Conservation (phyloP, 2,888 invertebrate species). For the Tenthredo mesomela region DNA sequence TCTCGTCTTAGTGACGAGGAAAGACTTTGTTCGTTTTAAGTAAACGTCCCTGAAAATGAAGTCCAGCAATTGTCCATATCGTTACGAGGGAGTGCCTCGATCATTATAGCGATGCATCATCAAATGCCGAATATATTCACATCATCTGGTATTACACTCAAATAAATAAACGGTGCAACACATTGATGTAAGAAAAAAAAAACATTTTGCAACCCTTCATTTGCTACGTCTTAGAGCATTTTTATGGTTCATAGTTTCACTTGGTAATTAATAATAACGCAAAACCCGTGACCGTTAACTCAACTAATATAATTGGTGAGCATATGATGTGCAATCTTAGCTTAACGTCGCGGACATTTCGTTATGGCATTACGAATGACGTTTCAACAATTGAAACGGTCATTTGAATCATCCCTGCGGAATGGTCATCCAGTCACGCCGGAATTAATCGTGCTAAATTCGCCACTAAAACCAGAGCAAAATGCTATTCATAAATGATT, state of each 20-base stretch:
- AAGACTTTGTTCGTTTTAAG: background rate
- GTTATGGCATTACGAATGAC: constrained; percentile 1
- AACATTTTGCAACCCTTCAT: background rate
- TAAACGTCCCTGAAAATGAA: background rate
- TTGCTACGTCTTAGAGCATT: too few relatives aligned
- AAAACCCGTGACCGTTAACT: background rate
- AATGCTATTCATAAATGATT: background rate
- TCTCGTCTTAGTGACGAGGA: constrained; percentile 33
- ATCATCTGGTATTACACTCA: background rate
- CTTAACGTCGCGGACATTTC: background rate
- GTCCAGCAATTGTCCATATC: background rate
- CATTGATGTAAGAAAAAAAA: background rate
- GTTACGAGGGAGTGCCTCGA: background rate
- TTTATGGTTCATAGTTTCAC: constrained; percentile 13
- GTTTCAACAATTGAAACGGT: background rate
- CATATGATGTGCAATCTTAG: constrained; percentile 28
- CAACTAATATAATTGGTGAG: constrained; percentile 5
- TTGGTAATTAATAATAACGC: constrained; percentile 28
- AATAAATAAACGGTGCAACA: background rate
- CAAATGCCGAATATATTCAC: background rate
- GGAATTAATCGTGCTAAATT: background rate
- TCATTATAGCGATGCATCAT: background rate
- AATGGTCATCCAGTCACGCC: background rate
- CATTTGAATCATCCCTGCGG: background rate
- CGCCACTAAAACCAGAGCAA: background rate